These are phyloP conservation scores for Aricia agestis DNA, from an alignment of 1,140 invertebrate species.

Conservation along the genomic window DNA sequence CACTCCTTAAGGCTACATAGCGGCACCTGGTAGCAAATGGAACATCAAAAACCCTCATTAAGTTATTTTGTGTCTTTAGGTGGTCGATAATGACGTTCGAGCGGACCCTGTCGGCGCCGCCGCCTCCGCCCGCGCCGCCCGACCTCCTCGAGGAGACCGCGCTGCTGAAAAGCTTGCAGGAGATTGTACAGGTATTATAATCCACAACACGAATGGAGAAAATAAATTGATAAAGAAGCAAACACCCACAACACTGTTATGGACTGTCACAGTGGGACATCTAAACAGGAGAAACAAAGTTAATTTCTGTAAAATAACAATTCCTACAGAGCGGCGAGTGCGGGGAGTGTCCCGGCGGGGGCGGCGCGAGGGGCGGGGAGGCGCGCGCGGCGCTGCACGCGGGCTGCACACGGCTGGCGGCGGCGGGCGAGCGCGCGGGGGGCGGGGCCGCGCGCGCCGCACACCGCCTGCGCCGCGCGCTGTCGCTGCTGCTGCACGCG, in stretches of 20 bases:
- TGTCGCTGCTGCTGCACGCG: constrained; percentile 58
- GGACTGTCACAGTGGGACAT: neutral
- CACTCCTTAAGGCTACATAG: too few species aligned
- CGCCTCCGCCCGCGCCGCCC: constrained; percentile 59
- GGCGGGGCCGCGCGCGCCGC: constrained; percentile 56
- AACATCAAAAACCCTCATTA: too few species aligned
- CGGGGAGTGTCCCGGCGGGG: constrained; percentile 37
- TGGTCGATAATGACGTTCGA: constrained; percentile 97
- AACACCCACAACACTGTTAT: too few species aligned
- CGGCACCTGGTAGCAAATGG: too few species aligned
- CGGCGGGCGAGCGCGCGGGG: constrained; percentile 52
- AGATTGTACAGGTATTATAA: constrained; percentile 83
- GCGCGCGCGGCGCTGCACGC: constrained; percentile 43
- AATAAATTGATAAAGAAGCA: too few species aligned
- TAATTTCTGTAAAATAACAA: too few species aligned
- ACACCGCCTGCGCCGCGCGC: constrained; percentile 51
- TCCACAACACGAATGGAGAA: too few species aligned
- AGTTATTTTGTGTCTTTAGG: constrained; percentile 49
- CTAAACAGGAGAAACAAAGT: too few species aligned
- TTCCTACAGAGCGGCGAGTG: constrained; percentile 35
- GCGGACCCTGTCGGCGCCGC: constrained; percentile 79
- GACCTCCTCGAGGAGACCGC: constrained; percentile 86
- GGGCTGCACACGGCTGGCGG: constrained; percentile 46
- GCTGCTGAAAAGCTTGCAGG: constrained; percentile 88
- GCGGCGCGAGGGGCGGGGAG: constrained; percentile 23